Evolutionary conservation across 2,888 invertebrate genomes (phyloP), one percentile per base, ranked within the genome.

Genomic region (Isoperla grammatica): DNA sequence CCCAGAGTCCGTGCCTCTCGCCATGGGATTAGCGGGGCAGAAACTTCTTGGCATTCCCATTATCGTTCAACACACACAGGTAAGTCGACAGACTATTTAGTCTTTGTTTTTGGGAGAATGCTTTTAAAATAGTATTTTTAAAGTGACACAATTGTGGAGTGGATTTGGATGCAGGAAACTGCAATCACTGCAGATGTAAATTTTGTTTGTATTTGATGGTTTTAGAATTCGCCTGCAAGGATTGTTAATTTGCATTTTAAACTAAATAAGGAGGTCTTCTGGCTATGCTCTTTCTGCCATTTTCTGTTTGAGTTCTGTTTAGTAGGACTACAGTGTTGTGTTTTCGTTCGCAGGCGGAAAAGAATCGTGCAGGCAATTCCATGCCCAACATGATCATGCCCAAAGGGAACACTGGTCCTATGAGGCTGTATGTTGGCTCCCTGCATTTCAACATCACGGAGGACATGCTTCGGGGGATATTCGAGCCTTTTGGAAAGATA

Each of bases 371-470:
- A 73, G 91, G 91, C 53, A 91, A 88, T 73, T 85, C 90, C 1
- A 83, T 90, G 77, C 61, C 71, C 66, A 89, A 91, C 60, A 87
- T 88, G 70, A 79, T 91, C 69, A 86, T 90, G 77, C 91, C 92
- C 61, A 90, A 92, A 74, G 87, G 88, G 58, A 89, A 89, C 75
- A 87, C 88, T 53, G 97, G 98, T 15, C 98, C 98, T 1, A 95
- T 98, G 85, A 84, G 96, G 69, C 78, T 99, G 8, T 98, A 98
- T 77, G 96, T 99, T 58, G 98, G 98, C 29, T 97, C 97, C 15
- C 77, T 99, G 59, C 98, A 99, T 77, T 97, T 96, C 72, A 97
- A 98, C 74, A 98, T 99, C 66, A 96, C 95, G 6, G 98, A 99
- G 77, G 98, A 98, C 65, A 99, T 99, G 99, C 78, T 99, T 59